Conservation (phyloP, 2,113 vertebrate species). For the Rhabdomys dilectus region DNA sequence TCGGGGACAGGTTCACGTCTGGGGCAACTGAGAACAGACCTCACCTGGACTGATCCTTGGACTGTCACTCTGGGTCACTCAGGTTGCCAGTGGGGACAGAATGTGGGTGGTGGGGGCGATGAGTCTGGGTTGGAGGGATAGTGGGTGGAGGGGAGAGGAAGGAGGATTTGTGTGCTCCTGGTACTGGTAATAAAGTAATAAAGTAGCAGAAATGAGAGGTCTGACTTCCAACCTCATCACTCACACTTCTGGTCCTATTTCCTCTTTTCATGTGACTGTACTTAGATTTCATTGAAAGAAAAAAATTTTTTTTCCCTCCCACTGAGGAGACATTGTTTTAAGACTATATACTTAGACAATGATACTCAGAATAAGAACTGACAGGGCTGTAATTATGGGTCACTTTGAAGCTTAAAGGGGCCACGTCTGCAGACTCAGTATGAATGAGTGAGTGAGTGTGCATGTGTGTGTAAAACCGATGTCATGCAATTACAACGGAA, state of each 20-base stretch:
- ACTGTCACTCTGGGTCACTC: neutral
- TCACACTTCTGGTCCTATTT: neutral
- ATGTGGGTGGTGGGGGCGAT: neutral
- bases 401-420: conserved; percentile 39
- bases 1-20: neutral
- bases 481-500: neutral
- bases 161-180: neutral
- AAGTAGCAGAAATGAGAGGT: neutral
- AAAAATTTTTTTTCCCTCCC: neutral
- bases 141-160: neutral
- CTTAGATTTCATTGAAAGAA: neutral
- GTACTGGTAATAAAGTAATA: neutral
- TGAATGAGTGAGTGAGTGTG: neutral
- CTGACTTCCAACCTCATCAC: neutral
- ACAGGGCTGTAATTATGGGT: neutral
- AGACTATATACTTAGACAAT: neutral
- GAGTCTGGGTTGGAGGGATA: neutral
- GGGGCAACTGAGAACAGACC: neutral
- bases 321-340: neutral
- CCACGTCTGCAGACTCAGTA: neutral
- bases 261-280: neutral
- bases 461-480: neutral
- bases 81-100: neutral
- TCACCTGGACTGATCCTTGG: neutral
- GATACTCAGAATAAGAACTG: neutral